Evolutionary conservation across 2,888 invertebrate genomes (phyloP).

Genomic region (Campopleginae sp.): DNA sequence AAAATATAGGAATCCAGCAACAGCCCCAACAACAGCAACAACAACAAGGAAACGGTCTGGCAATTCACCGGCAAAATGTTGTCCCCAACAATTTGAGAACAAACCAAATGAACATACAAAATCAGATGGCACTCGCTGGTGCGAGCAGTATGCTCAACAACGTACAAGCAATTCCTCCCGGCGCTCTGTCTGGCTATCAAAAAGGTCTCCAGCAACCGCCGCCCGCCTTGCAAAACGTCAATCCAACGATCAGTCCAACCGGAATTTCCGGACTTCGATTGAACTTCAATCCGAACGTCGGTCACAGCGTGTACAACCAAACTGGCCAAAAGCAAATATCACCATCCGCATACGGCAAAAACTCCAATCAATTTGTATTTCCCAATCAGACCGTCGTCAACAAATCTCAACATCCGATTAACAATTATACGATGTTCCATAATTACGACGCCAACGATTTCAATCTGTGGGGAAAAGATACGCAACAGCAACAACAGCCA

Average conservation of each 20-base stretch:
- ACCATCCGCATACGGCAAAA: constrained; percentile 73
- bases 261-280: constrained; percentile 62
- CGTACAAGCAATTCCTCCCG: constrained; percentile 68
- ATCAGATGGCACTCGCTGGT: constrained; percentile 71
- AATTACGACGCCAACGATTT: constrained; percentile 78
- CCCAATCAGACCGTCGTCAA: constrained; percentile 71
- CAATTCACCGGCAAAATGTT: constrained; percentile 71
- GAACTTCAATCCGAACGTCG: constrained; percentile 73
- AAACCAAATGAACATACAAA: constrained; percentile 71
- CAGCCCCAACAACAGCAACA: constrained; percentile 64
- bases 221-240: constrained; percentile 47
- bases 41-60: constrained; percentile 70
- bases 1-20: constrained; percentile 70
- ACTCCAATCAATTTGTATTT: constrained; percentile 74
- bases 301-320: constrained; percentile 71
- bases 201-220: constrained; percentile 71
- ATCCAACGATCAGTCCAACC: constrained; percentile 65
- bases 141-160: constrained; percentile 67
- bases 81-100: constrained; percentile 70
- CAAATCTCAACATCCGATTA: constrained; percentile 70
- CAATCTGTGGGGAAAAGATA: constrained; percentile 81
- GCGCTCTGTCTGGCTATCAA: constrained; percentile 73
- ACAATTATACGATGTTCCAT: constrained; percentile 75
- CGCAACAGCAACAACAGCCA: constrained; percentile 60
- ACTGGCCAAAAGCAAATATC: constrained; percentile 75